phyloP scores from a whole-genome alignment of 1,140 invertebrate species.

The Bombus sibiricus region DNA sequence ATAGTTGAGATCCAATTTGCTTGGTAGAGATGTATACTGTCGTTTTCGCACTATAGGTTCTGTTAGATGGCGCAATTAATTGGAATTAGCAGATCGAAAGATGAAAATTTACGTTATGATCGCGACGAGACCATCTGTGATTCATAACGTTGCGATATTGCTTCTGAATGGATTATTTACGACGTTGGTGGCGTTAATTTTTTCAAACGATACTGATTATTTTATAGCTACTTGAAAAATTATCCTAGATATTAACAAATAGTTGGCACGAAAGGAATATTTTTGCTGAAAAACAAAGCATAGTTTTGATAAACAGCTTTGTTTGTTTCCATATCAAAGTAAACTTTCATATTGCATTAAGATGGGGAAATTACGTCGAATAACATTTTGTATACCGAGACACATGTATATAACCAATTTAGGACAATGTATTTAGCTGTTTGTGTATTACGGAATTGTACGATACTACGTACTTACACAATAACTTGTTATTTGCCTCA shows the following conservation, averaged over 20 bases:
- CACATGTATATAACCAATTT: neutral
- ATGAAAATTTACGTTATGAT: conserved; percentile 6
- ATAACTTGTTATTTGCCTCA: too few species aligned
- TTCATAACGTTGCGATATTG: neutral
- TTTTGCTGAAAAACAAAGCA: neutral
- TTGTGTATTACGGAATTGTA: too few species aligned
- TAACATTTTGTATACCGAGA: neutral
- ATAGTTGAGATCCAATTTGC: conserved; percentile 14
- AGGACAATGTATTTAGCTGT: neutral
- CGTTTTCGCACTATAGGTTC: neutral
- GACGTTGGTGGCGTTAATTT: neutral
- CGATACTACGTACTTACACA: too few species aligned
- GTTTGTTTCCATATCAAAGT: neutral
- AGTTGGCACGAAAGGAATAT: neutral
- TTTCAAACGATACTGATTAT: neutral
- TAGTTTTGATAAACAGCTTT: neutral
- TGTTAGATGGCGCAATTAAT: neutral
- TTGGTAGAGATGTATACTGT: neutral
- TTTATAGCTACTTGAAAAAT: neutral
- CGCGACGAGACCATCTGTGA: too few species aligned
- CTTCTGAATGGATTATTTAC: neutral
- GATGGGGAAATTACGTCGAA: neutral
- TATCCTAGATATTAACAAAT: neutral
- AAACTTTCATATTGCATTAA: neutral
- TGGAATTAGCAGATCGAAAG: conserved; percentile 1